Evolutionary conservation across 2,113 vertebrate genomes (phyloP).

Genomic region (Astur gentilis): DNA sequence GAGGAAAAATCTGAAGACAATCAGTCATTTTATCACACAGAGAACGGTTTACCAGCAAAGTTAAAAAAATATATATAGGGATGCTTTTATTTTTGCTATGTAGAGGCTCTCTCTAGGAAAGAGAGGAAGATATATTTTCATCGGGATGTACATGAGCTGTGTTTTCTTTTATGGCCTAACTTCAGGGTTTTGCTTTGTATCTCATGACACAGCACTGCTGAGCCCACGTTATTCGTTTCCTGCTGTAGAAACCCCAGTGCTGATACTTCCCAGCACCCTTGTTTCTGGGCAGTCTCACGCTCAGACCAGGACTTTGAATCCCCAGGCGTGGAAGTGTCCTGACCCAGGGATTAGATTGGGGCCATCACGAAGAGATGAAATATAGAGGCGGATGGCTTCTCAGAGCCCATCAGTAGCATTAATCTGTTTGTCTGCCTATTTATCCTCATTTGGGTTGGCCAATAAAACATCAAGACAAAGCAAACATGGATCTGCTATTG

Average conservation of each 20-base stretch:
- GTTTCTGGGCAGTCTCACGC: background rate
- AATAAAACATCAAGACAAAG: background rate
- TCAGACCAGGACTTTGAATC: background rate
- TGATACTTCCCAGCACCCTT: background rate
- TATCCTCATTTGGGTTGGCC: background rate
- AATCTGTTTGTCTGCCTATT: constrained; percentile 18
- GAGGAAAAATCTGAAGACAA: background rate
- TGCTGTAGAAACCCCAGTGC: background rate
- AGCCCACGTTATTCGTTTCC: background rate
- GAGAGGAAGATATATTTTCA: background rate
- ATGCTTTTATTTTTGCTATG: background rate
- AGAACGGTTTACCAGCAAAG: background rate
- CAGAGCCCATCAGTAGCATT: background rate
- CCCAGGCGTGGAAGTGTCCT: background rate
- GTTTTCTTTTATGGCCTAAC: background rate
- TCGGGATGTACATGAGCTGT: background rate
- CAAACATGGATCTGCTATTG: background rate
- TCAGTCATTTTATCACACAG: background rate
- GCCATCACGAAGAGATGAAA: background rate
- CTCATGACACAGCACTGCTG: background rate
- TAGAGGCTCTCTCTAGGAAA: background rate
- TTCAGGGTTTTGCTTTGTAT: background rate
- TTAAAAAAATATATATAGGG: background rate
- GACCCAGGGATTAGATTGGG: background rate
- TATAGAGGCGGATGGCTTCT: background rate